A percentile compares a stretch with the other conserved stretches of the same genome.
Evolutionary conservation across 2,888 invertebrate genomes (phyloP).

Genomic region (Ornithoptera priamus): DNA sequence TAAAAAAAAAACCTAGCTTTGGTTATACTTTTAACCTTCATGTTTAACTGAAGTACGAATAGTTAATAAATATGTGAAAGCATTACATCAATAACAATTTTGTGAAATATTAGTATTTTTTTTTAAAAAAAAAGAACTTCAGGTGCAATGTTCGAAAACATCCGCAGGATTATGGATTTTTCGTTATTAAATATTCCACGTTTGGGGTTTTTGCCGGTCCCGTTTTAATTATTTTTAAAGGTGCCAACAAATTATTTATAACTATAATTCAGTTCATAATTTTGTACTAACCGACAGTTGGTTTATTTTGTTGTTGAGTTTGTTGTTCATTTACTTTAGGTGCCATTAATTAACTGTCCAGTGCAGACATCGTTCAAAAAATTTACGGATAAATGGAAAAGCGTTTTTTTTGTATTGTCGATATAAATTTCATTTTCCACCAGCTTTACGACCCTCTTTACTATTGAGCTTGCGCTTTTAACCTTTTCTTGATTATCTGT

Average conservation of each 20-base stretch:
- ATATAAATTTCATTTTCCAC: slow-evolving; percentile 78
- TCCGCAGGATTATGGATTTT: slow-evolving; percentile 14
- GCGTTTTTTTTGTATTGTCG: slow-evolving; percentile 72
- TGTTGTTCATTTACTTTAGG: slow-evolving; percentile 66
- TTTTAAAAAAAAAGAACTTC: slow-evolving; percentile 4
- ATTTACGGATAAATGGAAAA: slow-evolving; percentile 61
- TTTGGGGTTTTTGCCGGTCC: slow-evolving; percentile 2
- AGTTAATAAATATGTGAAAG: slow-evolving; percentile 3
- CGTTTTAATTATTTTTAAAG: slow-evolving; percentile 20
- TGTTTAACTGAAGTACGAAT: background rate
- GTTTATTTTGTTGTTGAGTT: slow-evolving; percentile 50
- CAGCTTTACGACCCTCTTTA: slow-evolving; percentile 77
- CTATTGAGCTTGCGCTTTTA: slow-evolving; percentile 73
- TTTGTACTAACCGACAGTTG: slow-evolving; percentile 34
- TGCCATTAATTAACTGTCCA: slow-evolving; percentile 74
- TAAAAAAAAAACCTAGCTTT: background rate
- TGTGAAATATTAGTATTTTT: slow-evolving; percentile 15
- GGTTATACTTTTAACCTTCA: background rate
- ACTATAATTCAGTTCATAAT: slow-evolving; percentile 7
- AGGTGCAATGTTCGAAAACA: slow-evolving; percentile 13
- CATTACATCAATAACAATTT: slow-evolving; percentile 15
- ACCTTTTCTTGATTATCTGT: slow-evolving; percentile 67
- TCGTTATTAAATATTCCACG: slow-evolving; percentile 18
- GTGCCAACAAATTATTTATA: slow-evolving; percentile 28
- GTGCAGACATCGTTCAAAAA: slow-evolving; percentile 68